Percentiles rank a stretch among this genome's conserved stretches.
phyloP scores from a whole-genome alignment of 2,888 invertebrate species.

The Lepidocyrtinus sp. region DNA sequence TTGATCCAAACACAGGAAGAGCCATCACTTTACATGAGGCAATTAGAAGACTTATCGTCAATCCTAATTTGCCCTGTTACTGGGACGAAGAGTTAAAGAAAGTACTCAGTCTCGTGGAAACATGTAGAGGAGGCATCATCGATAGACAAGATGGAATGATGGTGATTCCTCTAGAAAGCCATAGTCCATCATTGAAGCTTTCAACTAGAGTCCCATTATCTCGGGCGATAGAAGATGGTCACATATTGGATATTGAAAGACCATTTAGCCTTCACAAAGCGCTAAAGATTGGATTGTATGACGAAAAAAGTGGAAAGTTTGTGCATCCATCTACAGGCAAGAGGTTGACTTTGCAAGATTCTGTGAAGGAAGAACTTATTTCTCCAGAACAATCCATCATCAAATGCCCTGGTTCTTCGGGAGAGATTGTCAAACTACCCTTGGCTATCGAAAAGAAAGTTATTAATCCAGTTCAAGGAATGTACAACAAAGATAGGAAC shows the following conservation, averaged over 20 bases:
- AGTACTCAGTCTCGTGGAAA: slow-evolving; percentile 83
- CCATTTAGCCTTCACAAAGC: slow-evolving; percentile 87
- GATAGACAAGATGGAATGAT: slow-evolving; percentile 83
- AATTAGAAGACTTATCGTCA: slow-evolving; percentile 84
- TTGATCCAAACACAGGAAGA: slow-evolving; percentile 84
- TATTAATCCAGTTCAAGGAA: slow-evolving; percentile 79
- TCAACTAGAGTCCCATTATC: slow-evolving; percentile 34
- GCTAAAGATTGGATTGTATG: slow-evolving; percentile 85
- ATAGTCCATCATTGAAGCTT: slow-evolving; percentile 41
- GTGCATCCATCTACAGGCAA: slow-evolving; percentile 85
- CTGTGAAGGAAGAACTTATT: slow-evolving; percentile 83
- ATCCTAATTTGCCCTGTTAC: slow-evolving; percentile 84
- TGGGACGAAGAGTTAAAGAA: slow-evolving; percentile 83
- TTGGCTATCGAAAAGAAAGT: slow-evolving; percentile 80
- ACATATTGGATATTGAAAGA: slow-evolving; percentile 85
- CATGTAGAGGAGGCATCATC: slow-evolving; percentile 84
- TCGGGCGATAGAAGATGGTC: slow-evolving; percentile 82
- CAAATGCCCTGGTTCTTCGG: slow-evolving; percentile 78
- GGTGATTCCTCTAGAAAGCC: slow-evolving; percentile 77
- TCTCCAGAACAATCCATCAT: slow-evolving; percentile 83
- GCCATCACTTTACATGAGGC: slow-evolving; percentile 88
- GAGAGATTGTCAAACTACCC: slow-evolving; percentile 81
- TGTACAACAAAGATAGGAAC: slow-evolving; percentile 79
- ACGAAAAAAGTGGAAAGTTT: slow-evolving; percentile 79
- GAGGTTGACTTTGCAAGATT: slow-evolving; percentile 81